phyloP scores from a whole-genome alignment of 2,113 vertebrate species.

The Ammospiza nelsoni region DNA sequence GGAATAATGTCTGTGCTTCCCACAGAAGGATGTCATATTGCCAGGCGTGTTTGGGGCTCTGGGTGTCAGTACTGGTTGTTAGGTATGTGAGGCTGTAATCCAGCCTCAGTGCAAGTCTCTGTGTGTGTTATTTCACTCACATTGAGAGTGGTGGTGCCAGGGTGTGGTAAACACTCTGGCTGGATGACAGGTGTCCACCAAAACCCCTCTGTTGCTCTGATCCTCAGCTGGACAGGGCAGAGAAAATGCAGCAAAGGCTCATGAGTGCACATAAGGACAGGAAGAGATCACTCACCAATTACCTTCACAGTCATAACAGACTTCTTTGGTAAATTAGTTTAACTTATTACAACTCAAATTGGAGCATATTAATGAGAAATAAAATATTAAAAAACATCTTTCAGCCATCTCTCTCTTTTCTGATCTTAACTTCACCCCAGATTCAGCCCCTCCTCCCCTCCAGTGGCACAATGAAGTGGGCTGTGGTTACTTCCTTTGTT shows the following conservation, averaged over 20 bases:
- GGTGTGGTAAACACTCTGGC: background rate
- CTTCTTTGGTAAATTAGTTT: background rate
- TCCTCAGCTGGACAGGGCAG: background rate
- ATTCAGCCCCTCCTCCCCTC: background rate
- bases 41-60: too few relatives aligned
- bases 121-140: background rate
- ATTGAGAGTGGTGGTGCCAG: background rate
- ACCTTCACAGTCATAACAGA: background rate
- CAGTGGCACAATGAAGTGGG: background rate
- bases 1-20: background rate
- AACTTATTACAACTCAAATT: background rate
- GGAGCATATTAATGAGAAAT: background rate
- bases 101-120: background rate
- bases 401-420: background rate
- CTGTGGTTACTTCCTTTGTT: background rate
- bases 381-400: background rate
- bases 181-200: background rate
- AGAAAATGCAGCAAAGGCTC: background rate
- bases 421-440: background rate
- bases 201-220: rapidly evolving
- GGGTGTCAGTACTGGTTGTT: too few relatives aligned
- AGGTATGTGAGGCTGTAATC: background rate
- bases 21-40: background rate
- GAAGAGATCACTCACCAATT: background rate
- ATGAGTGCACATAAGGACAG: background rate